These are phyloP conservation scores for Tipula unca DNA, from an alignment of 2,888 invertebrate genomes.

Conservation along the genomic window DNA sequence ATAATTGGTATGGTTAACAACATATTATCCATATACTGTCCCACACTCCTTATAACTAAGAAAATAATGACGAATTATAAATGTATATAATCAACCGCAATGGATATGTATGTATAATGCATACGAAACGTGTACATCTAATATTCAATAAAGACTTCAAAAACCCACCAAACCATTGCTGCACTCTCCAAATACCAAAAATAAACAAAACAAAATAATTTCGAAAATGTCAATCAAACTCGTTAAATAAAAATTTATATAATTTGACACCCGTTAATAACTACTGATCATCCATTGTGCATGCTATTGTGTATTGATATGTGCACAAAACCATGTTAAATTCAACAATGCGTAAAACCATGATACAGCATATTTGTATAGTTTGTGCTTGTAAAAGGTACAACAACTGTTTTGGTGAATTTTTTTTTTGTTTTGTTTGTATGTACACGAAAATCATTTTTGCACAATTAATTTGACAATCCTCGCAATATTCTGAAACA, in stretches of 20 bases:
- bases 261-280: not conserved
- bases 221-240: not conserved
- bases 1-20: not conserved
- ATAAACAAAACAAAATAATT: not conserved
- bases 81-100: not conserved
- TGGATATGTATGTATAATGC: not conserved
- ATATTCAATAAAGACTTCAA: not conserved
- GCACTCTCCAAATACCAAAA: not conserved
- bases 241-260: not conserved
- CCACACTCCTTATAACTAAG: not conserved
- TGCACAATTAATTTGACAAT: not conserved
- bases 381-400: not conserved
- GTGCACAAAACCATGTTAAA: not conserved
- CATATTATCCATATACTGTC: not conserved
- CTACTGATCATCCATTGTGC: not conserved
- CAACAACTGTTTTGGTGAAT: not conserved
- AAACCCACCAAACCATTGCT: not conserved
- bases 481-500: not conserved
- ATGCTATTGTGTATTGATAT: not conserved
- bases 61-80: conserved; percentile 14
- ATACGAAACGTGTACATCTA: not conserved
- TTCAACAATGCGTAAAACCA: not conserved
- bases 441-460: not conserved
- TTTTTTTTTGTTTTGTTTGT: not conserved
- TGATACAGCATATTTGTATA: not conserved